These are phyloP conservation scores for Zaprionus obscuricornis DNA, from an alignment of 2,888 invertebrate genomes.

Conservation along the genomic window DNA sequence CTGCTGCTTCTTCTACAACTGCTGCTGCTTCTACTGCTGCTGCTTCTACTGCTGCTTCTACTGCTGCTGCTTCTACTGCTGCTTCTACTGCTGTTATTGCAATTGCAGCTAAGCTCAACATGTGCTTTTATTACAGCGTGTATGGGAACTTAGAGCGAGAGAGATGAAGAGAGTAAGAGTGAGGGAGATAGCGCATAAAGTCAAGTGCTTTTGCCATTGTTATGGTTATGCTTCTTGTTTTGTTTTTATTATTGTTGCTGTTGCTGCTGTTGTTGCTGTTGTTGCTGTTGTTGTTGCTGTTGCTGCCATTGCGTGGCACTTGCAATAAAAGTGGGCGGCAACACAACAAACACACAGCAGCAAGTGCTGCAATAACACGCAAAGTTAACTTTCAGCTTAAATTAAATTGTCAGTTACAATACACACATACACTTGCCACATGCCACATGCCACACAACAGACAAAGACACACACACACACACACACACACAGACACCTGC, in stretches of 20 bases:
- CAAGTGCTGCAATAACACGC: constrained; percentile 50
- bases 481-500: neutral
- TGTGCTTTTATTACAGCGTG: constrained; percentile 21
- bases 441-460: no score
- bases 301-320: neutral
- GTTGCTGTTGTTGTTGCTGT: neutral
- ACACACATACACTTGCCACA: neutral
- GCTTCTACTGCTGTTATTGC: constrained; percentile 4
- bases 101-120: constrained; percentile 34
- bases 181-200: no score
- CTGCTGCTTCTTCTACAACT: no score
- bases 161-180: neutral
- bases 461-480: constrained; percentile 6
- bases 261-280: no score
- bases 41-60: no score
- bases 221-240: no score
- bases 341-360: no score
- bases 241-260: no score
- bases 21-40: no score
- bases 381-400: constrained; percentile 28
- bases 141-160: neutral
- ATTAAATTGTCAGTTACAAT: constrained; percentile 31
- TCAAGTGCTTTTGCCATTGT: no score
- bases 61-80: no score
- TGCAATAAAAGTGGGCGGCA: constrained; percentile 40